Evolutionary conservation across 92 coral and sea anemone species (phyloP).

Genomic region (Epizoanthus fatuus): DNA sequence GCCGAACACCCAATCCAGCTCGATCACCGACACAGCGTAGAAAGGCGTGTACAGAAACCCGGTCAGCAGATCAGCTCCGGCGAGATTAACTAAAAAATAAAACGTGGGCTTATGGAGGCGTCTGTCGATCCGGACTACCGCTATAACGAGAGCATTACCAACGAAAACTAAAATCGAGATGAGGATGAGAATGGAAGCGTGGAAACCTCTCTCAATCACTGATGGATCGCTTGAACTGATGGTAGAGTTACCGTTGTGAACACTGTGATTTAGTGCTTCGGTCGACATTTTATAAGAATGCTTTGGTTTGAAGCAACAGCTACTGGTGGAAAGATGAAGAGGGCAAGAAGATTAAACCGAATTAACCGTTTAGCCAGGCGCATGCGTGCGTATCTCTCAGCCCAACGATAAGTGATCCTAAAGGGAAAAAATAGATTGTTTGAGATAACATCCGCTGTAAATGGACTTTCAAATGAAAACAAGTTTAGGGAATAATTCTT

Average conservation of each 20-base stretch:
- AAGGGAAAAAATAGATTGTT: too few species aligned
- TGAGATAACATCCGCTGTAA: too few species aligned
- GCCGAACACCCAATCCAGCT: constrained; percentile 57
- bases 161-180: constrained; percentile 52
- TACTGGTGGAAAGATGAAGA: too few species aligned
- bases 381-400: too few species aligned
- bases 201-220: constrained; percentile 29
- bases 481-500: too few species aligned
- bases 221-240: not conserved
- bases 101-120: constrained; percentile 71
- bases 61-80: constrained; percentile 62
- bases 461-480: too few species aligned
- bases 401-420: too few species aligned
- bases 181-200: constrained; percentile 31
- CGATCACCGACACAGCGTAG: constrained; percentile 56
- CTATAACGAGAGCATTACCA: constrained; percentile 59
- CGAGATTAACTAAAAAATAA: constrained; percentile 67
- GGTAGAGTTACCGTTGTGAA: not conserved
- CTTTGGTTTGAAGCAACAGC: too few species aligned
- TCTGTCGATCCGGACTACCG: constrained; percentile 55
- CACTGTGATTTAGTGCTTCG: not conserved
- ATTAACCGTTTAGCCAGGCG: too few species aligned
- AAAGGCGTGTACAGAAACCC: constrained; percentile 59
- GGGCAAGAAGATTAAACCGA: too few species aligned
- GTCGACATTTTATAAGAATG: not conserved